These are phyloP conservation scores for Manis pentadactyla DNA, from an alignment of 2,797 vertebrate species.

Conservation along the genomic window DNA sequence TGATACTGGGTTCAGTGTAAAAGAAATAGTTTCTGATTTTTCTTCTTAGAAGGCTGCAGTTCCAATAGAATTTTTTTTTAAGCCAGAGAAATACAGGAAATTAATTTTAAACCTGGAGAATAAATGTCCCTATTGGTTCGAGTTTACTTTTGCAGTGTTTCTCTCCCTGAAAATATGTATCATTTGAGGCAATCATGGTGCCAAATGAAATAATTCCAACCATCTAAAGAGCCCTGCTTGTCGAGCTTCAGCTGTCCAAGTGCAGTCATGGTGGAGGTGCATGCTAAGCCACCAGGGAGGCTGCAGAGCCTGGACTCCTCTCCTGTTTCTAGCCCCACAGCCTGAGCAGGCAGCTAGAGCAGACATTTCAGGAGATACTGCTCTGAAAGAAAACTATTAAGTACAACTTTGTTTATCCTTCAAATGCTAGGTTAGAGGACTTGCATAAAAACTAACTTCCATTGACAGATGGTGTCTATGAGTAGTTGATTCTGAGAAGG, in stretches of 20 bases:
- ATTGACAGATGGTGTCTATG: constrained; percentile 84
- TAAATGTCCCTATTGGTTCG: constrained; percentile 85
- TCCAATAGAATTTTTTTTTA: constrained; percentile 83
- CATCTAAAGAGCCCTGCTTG: constrained; percentile 71
- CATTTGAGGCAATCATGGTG: constrained; percentile 78
- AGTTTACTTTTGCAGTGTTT: constrained; percentile 86
- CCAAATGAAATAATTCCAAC: constrained; percentile 85
- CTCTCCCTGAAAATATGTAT: constrained; percentile 84
- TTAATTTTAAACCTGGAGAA: constrained; percentile 90
- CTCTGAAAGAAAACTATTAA: constrained; percentile 56
- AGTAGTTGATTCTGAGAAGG: constrained; percentile 78
- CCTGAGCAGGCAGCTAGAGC: background rate
- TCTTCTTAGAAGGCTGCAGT: constrained; percentile 84
- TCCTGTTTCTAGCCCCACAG: background rate
- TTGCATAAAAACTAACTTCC: constrained; percentile 79
- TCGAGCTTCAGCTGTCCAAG: constrained; percentile 72
- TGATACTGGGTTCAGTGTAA: constrained; percentile 81
- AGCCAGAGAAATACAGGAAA: constrained; percentile 88
- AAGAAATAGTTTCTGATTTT: constrained; percentile 85
- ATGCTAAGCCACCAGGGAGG: background rate
- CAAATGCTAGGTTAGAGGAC: constrained; percentile 80
- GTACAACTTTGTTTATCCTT: constrained; percentile 76
- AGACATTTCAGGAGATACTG: background rate
- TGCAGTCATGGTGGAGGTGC: background rate
- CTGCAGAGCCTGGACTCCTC: constrained; percentile 1